Evolutionary conservation across 2,113 vertebrate species (phyloP), one percentile per base, ranked within the genome.

Genomic region (Pterocles gutturalis): DNA sequence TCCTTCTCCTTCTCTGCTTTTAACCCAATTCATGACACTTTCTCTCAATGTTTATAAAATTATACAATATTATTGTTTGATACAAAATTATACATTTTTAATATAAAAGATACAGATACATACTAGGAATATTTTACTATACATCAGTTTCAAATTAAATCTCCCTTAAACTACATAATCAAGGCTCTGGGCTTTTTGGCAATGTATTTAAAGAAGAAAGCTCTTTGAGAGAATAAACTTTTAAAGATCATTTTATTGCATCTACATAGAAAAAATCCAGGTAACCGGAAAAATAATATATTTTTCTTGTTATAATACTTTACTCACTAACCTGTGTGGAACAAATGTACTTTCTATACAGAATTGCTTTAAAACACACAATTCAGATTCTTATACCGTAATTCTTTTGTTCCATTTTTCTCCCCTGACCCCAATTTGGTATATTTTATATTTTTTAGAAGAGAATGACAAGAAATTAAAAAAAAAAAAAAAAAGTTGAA

Each of bases 341-440:
- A 46, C 78, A 89, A 69, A 45, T 46, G 7, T 24, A 79, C 24
- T 7, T 75, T 24, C n/a, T 28, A 8, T 20, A 58, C 1, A 43
- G 8, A 90, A 71, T 10, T 28, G 3, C 15, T 88, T 79, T 72
- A 24, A 85, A 55, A 82, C 54, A 41, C 13, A n/a, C 3, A 67
- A 1, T 75, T 76, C 22, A 48, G 6, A 7, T 49, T 57, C 17
- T 83, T 83, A n/a, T 14, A 15, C 6, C 49, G 4, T 54, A 72
- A 60, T 57, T 73, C 6, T 34, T 5, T 3, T 33, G 11, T 67
- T 67, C 55, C 18, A 17, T 60, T 85, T 34, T 71, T 81, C 9
- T 76, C 19, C 24, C 10, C 3, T 12, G 7, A 66, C 1, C 2
- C 1, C 7, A 2, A 4, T 58, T 58, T 36, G 55, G 5, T 13